Base-by-base conservation (phyloP, 2,888 invertebrate genomes). In the Scaptomyza polygonia region DNA sequence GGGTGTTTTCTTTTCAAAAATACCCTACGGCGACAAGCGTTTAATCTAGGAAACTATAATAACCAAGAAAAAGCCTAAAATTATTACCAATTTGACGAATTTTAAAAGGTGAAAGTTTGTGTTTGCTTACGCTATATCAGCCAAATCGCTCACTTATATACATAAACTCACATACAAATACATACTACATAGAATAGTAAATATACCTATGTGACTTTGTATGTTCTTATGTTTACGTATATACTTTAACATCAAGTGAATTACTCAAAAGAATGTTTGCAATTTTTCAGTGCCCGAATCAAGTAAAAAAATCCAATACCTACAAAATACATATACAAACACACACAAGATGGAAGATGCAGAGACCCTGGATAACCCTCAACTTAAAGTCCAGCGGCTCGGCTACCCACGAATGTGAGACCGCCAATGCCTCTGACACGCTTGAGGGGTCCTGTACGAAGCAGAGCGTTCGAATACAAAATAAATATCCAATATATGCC, bases 401-500 rank as follows among this genome's bases (percentile, higher is more conserved):
- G 9, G 39, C 3, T 77, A 67, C 7, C 14, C 14, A 36, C 36
- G 18, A 32, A 64, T 63, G 65, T 65, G 67, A 77, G 65, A 43
- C 77, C 81, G 69, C 75, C 47, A 71, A 78, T 59, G 78, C 67
- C 62, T 61, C 77, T 73, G 83, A 79, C 86, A 80, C 74, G 79
- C 76, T 73, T 73, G 67, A 75, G 80, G 88, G 80, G 88, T 75
- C 78, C 88, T 73, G 72, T 65, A 67, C 70, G 77, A 66, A 72
- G 79, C 79, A 79, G 16, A 39, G 39, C 39, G 82, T 86, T 77
- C 79, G 81, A 87, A 87, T 79, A 87, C 82, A 89, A 86, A 87
- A 90, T 86, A 89, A 87, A 90, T 89, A 89, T 88, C 82, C 78
- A 75, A 84, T 84, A 84, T 76, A 81, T 88, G 86, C 77, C 72